Evolutionary conservation across 2,797 vertebrate species (phyloP).

Genomic region (Muscicapa comitata): DNA sequence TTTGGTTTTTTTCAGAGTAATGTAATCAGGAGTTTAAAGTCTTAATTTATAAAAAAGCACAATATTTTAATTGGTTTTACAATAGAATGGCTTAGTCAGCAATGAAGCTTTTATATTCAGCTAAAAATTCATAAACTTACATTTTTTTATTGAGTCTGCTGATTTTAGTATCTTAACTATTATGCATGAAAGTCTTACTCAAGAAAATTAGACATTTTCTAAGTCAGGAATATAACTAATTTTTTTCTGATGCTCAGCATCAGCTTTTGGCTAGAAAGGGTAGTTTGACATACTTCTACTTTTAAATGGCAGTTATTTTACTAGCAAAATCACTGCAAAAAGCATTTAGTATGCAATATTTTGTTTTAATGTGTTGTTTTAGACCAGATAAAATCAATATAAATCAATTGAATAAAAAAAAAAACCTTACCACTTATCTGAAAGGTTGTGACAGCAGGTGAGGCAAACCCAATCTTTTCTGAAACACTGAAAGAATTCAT

Average conservation of each 20-base stretch:
- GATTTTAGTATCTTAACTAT: not conserved
- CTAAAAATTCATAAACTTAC: slow-evolving; percentile 17
- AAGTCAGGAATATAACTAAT: not conserved
- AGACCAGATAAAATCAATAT: not conserved
- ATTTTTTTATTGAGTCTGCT: not conserved
- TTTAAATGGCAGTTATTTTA: not conserved
- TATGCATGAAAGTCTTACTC: not conserved
- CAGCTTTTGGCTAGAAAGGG: not conserved
- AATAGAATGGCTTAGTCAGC: slow-evolving; percentile 39
- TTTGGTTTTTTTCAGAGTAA: not conserved
- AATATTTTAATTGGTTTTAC: slow-evolving; percentile 45
- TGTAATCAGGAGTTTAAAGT: slow-evolving; percentile 10
- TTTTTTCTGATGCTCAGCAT: not conserved
- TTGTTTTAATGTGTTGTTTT: not conserved
- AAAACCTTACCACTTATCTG: slow-evolving; percentile 71
- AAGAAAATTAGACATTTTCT: slow-evolving; percentile 16
- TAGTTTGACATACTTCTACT: not conserved
- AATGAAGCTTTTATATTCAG: slow-evolving; percentile 8
- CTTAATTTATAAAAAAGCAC: not conserved
- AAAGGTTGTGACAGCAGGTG: slow-evolving; percentile 58
- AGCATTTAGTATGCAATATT: not conserved
- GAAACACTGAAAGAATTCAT: not conserved
- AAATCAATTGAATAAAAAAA: not conserved
- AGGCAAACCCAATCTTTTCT: slow-evolving; percentile 37
- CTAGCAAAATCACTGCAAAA: not conserved